Evolutionary conservation across 2,888 invertebrate genomes (phyloP), one percentile per base, ranked within the genome.

Genomic region (Platycheirus rosarum): DNA sequence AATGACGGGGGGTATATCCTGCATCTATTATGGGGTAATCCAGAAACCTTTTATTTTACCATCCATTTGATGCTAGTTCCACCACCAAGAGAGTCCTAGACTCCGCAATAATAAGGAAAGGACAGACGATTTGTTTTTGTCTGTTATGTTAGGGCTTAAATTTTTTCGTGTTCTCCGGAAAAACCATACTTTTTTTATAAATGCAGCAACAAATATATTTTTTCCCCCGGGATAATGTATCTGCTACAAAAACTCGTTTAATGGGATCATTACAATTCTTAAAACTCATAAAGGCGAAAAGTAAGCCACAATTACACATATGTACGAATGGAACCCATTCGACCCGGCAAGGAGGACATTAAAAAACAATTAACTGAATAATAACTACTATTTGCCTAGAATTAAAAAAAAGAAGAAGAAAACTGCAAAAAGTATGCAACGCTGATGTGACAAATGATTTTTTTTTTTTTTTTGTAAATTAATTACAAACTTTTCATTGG

Each of bases 11-110:
- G 7, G 44, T 44, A 80, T 71, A 71, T 76, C 70, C 62, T 66
- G 70, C 75, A 80, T 75, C 80, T 44, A 70, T 80, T 75, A 70
- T 60, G 32, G 75, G 60, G 62, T 48, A 20, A 70, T 70, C 65
- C 51, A 37, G 40, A 44, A 35, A 63, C 60, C 69, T 42, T 69
- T 80, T 65, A 74, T 63, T 79, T 68, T 26, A 69, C 29, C 51
- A 20, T 13, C 16, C 18, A 29, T 29, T 44, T 60, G 44, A 20
- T 18, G 44, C 11, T 16, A 44, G 11, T 11, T 1, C 3, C 14
- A 8, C 35, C 18, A 18, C n/a, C 8, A 11, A 1, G 11, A 6
- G 8, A 7, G 4, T 2, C 2, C 14, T 2, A 32, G 51, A 20
- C 48, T 35, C 8, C 7, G 13, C 5, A 26, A 14, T 48, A 51